Evolutionary conservation across 2,113 vertebrate species (phyloP), one percentile per base, ranked within the genome.

Genomic region (Sarotherodon lohbergeri): DNA sequence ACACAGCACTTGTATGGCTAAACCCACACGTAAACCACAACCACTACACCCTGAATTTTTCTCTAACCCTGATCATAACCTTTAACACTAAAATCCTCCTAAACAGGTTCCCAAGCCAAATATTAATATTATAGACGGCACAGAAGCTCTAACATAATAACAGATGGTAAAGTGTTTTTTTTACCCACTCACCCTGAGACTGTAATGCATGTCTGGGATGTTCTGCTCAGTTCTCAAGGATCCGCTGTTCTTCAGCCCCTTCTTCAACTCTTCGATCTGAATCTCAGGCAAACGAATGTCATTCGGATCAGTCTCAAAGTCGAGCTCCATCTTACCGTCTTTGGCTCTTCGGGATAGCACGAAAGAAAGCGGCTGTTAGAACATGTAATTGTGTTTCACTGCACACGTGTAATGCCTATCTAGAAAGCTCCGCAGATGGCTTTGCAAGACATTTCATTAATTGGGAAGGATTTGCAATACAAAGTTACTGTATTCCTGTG

Each of bases 281-380:
- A 97, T 95, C 86, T 96, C 95, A 27, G 97, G 97, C 84, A 98
- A 94, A 24, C 95, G 90, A 89, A 97, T 93, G 90, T 97, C 97
- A 68, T 87, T 94, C 2, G 68, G 16, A 56, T 97, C 97, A 0
- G 86, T 95, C 83, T 96, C 95, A 93, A 97, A 98, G 92, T 98
- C 97, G 50, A 98, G 96, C 86, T 98, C 97, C 2, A 93, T 93
- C 55, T 97, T 97, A 66, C 95, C 96, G 63, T 97, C 97, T 93
- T 96, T 97, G 91, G 96, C 95, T 94, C 97, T 98, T 91, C 2
- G 19, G 17, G n/a, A 61, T 7, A 56, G 82, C 27, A 29, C 1
- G 5, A 63, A 14, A 57, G 16, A 24, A 41, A 80, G 22, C 14
- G 14, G 7, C 3, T 56, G 50, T 92, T 55, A 81, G 36, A 85